Evolutionary conservation across 1,140 invertebrate species (phyloP).

Genomic region (Sinella curviseta): DNA sequence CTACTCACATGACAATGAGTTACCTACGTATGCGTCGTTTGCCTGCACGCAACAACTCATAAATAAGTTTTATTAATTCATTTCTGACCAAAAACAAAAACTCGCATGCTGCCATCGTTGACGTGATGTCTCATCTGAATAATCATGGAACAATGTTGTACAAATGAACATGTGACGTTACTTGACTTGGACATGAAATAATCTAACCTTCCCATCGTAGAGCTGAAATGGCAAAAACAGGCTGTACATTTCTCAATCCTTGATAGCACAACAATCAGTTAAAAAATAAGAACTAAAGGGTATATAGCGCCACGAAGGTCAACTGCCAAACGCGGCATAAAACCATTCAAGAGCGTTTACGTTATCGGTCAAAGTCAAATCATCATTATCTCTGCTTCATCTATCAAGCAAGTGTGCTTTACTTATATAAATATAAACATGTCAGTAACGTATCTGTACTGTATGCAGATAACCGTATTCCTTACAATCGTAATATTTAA

Average conservation of each 20-base stretch:
- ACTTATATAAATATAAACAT: background rate
- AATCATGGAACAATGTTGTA: background rate
- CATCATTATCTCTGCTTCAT: too few relatives aligned
- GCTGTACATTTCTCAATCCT: background rate
- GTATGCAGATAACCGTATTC: too few relatives aligned
- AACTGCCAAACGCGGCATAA: background rate
- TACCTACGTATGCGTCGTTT: background rate
- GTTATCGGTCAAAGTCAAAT: background rate
- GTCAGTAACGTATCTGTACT: too few relatives aligned
- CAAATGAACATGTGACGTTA: too few relatives aligned
- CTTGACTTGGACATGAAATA: too few relatives aligned
- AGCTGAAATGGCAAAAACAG: background rate
- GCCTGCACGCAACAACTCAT: too few relatives aligned
- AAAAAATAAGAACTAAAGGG: background rate
- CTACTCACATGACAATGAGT: background rate
- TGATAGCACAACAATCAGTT: background rate
- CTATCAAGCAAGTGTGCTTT: too few relatives aligned
- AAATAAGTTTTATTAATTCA: too few relatives aligned
- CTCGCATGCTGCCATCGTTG: too few relatives aligned
- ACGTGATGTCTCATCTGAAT: too few relatives aligned
- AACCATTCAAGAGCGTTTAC: background rate
- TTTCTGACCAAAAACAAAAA: too few relatives aligned
- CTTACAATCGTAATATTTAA: too few relatives aligned
- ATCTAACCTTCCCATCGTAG: background rate
- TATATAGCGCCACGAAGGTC: background rate